phyloP scores from a whole-genome alignment of 2,797 vertebrate species.

The Epinephelus malabaricus region DNA sequence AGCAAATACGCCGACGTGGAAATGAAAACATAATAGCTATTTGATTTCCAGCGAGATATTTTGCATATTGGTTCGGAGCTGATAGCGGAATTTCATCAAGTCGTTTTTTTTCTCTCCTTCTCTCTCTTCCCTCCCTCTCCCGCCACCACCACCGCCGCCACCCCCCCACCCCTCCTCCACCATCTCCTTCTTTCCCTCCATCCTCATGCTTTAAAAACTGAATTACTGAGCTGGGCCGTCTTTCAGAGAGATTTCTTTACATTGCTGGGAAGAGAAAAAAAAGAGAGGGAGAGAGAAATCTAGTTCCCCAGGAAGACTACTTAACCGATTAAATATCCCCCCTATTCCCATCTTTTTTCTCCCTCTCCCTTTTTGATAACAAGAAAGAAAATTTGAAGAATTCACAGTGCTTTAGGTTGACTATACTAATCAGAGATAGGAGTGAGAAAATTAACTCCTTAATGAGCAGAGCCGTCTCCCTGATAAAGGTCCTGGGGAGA shows the following conservation, averaged over 20 bases:
- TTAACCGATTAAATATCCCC: constrained; percentile 90
- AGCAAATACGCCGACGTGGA: constrained; percentile 99
- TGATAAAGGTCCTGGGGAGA: constrained; percentile 84
- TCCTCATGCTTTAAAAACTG: constrained; percentile 93
- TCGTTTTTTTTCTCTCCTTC: constrained; percentile 88
- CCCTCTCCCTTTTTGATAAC: constrained; percentile 82
- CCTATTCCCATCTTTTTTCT: constrained; percentile 80
- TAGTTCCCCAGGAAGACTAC: constrained; percentile 88
- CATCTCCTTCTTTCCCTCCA: constrained; percentile 36
- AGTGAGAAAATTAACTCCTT: constrained; percentile 87
- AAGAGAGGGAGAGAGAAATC: constrained; percentile 73
- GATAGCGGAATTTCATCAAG: constrained; percentile 99
- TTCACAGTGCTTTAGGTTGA: constrained; percentile 87
- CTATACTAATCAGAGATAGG: constrained; percentile 84
- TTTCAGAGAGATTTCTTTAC: constrained; percentile 89
- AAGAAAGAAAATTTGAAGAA: constrained; percentile 86
- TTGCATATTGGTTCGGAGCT: constrained; percentile 99
- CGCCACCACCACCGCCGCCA: constrained; percentile 24
- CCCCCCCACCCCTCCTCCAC: neutral
- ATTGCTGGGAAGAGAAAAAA: constrained; percentile 84
- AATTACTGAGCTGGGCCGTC: constrained; percentile 92
- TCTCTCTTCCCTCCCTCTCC: constrained; percentile 52
- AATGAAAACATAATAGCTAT: constrained; percentile 99
- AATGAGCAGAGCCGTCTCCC: constrained; percentile 85
- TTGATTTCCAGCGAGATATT: constrained; percentile 99